Evolutionary conservation across 2,113 vertebrate species (phyloP).

Genomic region (Tinamus guttatus): DNA sequence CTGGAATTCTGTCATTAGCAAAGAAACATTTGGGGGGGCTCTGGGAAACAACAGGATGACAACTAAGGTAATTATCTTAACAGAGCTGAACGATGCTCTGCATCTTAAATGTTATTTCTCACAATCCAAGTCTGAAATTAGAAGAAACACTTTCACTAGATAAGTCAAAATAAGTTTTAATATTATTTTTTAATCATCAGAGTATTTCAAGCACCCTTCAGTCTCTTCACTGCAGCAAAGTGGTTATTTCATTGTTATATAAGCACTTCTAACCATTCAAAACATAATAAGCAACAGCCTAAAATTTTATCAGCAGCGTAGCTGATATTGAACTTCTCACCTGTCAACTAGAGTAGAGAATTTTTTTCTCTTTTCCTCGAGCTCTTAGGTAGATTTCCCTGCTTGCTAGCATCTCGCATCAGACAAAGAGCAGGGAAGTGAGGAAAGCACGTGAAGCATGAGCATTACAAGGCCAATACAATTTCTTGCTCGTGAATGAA

Average conservation of each 20-base stretch:
- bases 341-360: constrained; percentile 67
- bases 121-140: constrained; percentile 21
- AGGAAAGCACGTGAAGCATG: constrained; percentile 72
- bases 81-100: constrained; percentile 59
- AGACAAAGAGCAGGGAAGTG: constrained; percentile 74
- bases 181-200: constrained; percentile 60
- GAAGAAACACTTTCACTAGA: constrained; percentile 37
- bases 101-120: constrained; percentile 24
- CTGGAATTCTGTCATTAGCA: constrained; percentile 68
- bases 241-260: constrained; percentile 72
- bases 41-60: constrained; percentile 60
- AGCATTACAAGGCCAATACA: constrained; percentile 65
- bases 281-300: constrained; percentile 76
- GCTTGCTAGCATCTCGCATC: constrained; percentile 57
- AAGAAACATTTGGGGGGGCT: constrained; percentile 63
- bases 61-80: constrained; percentile 73
- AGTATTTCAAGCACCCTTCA: constrained; percentile 43
- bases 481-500: constrained; percentile 77
- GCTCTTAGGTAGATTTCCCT: constrained; percentile 77
- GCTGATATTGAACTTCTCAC: constrained; percentile 69
- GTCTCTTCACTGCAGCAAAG: constrained; percentile 69
- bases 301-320: constrained; percentile 78
- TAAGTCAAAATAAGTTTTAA: constrained; percentile 59
- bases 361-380: constrained; percentile 46
- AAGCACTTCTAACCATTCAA: constrained; percentile 77